Conservation (phyloP, 2,113 vertebrate species). For the Kobus ellipsiprymnus region DNA sequence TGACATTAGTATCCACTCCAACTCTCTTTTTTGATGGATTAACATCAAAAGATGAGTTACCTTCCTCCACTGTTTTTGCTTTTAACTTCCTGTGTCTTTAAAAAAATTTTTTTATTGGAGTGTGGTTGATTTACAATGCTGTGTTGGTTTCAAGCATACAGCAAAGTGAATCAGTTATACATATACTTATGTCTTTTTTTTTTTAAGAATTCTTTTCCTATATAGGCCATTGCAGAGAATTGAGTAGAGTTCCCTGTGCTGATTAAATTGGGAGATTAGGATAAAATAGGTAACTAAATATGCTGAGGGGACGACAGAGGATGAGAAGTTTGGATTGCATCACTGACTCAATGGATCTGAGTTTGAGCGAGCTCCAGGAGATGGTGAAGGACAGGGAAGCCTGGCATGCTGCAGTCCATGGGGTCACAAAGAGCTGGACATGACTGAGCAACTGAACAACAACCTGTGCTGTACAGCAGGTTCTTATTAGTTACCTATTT, state of each 20-base stretch:
- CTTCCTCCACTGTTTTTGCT: neutral
- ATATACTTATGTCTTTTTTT: neutral
- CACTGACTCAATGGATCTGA: neutral
- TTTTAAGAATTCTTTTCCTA: neutral
- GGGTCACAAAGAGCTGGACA: neutral
- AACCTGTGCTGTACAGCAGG: neutral
- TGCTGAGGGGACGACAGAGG: neutral
- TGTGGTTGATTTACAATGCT: neutral
- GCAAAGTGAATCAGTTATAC: neutral
- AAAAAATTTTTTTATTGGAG: neutral
- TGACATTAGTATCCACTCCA: no score
- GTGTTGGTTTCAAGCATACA: neutral
- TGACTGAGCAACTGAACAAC: neutral
- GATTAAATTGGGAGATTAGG: neutral
- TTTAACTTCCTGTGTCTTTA: neutral
- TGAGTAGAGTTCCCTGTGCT: neutral
- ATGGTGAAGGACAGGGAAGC: neutral
- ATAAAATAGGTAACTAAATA: neutral
- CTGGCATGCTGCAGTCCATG: neutral
- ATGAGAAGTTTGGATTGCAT: neutral
- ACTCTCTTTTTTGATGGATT: neutral
- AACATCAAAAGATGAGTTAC: neutral
- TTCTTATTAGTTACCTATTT: neutral
- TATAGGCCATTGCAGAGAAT: neutral
- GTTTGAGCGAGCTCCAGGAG: neutral